Conservation (phyloP, 1,140 invertebrate species). For the Formica exsecta region DNA sequence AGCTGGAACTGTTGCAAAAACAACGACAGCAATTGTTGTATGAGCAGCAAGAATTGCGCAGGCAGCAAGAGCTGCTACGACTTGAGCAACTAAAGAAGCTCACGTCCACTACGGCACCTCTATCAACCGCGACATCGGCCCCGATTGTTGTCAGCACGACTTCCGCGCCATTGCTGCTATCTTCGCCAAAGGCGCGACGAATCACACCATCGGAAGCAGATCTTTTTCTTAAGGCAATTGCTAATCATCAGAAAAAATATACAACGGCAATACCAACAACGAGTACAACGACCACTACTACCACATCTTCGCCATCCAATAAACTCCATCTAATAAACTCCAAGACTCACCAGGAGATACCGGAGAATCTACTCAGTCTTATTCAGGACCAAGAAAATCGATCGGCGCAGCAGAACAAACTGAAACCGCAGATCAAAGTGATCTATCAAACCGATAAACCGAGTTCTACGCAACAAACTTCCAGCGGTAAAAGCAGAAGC, state of each 20-base stretch:
- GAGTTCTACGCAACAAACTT: conserved; percentile 20
- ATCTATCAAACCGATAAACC: conserved; percentile 84
- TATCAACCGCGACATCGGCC: conserved; percentile 18
- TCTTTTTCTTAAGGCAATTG: conserved; percentile 84
- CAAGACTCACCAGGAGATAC: conserved; percentile 51
- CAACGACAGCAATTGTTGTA: conserved; percentile 83
- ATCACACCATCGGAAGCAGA: conserved; percentile 84
- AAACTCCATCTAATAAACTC: background rate
- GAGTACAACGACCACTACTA: conserved; percentile 53
- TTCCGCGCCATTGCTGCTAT: conserved; percentile 71
- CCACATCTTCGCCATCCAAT: conserved; percentile 32
- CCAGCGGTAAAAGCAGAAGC: conserved; percentile 42
- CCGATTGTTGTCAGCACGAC: conserved; percentile 69
- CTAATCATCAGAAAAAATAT: conserved; percentile 85
- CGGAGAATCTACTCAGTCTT: conserved; percentile 80
- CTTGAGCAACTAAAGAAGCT: conserved; percentile 82
- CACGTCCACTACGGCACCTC: conserved; percentile 81
- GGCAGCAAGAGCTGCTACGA: conserved; percentile 84
- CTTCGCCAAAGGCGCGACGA: conserved; percentile 79
- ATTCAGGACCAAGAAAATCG: conserved; percentile 81
- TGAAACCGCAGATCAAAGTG: conserved; percentile 82
- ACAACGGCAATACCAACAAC: conserved; percentile 74
- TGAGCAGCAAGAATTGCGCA: conserved; percentile 83
- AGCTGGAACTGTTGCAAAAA: conserved; percentile 86
- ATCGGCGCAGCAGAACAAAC: conserved; percentile 74